phyloP scores from a whole-genome alignment of 2,888 invertebrate species.

The Quadroppia sp. region DNA sequence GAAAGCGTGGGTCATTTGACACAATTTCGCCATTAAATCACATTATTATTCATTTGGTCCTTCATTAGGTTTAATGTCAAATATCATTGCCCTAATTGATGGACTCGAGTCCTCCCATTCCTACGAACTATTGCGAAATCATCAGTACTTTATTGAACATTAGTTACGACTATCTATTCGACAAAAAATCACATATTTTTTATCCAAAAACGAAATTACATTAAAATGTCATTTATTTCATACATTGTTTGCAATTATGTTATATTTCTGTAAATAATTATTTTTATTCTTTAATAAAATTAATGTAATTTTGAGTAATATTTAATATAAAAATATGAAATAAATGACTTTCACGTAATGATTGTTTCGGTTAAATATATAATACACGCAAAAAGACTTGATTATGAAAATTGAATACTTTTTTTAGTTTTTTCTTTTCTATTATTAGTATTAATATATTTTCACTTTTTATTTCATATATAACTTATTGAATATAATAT shows the following conservation, averaged over 20 bases:
- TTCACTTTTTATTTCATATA: no score
- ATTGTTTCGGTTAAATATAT: background rate
- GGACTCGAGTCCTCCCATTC: background rate
- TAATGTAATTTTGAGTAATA: background rate
- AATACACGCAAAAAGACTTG: background rate
- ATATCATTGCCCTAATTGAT: conserved; percentile 1
- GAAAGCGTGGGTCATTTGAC: background rate
- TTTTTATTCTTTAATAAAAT: background rate
- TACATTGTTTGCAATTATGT: background rate
- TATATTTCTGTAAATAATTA: background rate
- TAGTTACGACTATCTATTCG: background rate
- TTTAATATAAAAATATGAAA: background rate
- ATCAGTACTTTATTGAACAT: background rate
- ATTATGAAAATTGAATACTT: background rate
- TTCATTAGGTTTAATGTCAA: background rate
- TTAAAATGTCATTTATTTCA: background rate
- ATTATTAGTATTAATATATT: no score
- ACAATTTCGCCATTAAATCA: background rate
- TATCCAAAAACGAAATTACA: background rate
- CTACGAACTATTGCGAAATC: background rate
- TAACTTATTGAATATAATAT: no score
- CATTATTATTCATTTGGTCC: background rate
- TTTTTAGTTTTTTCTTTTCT: background rate
- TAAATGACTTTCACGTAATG: background rate
- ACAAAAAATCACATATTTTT: background rate